These are phyloP conservation scores for Phataginus tricuspis DNA, from an alignment of 2,797 vertebrate species.

Conservation along the genomic window DNA sequence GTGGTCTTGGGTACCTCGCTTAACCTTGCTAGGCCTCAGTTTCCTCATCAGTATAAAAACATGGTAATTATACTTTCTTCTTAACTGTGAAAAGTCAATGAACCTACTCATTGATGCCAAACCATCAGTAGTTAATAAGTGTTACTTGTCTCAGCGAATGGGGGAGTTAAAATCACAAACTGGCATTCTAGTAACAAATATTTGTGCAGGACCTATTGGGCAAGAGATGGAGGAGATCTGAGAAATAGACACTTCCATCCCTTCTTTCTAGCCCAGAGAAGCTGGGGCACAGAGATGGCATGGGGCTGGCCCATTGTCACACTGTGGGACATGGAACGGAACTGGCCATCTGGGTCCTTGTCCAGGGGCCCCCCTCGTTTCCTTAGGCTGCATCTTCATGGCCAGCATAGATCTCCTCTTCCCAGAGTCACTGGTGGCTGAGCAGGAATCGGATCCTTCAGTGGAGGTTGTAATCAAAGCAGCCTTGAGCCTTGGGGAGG, in stretches of 20 bases:
- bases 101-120: neutral
- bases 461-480: slow-evolving; percentile 44
- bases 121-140: neutral
- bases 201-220: neutral
- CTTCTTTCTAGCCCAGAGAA: neutral
- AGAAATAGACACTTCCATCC: neutral
- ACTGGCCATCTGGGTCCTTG: neutral
- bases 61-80: neutral
- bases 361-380: neutral
- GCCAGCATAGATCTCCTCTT: neutral
- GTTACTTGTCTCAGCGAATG: neutral
- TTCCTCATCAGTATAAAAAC: neutral
- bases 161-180: neutral
- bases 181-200: neutral
- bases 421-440: neutral
- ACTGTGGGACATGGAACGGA: rapidly evolving
- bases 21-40: neutral
- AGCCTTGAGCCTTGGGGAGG: slow-evolving; percentile 61
- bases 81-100: neutral
- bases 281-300: neutral
- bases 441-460: neutral
- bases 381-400: neutral
- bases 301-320: neutral
- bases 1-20: neutral
- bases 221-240: neutral